Percentiles rank a stretch among this genome's conserved stretches.
Evolutionary conservation across 2,888 invertebrate species (phyloP).

Genomic region (Laspeyria flexula): DNA sequence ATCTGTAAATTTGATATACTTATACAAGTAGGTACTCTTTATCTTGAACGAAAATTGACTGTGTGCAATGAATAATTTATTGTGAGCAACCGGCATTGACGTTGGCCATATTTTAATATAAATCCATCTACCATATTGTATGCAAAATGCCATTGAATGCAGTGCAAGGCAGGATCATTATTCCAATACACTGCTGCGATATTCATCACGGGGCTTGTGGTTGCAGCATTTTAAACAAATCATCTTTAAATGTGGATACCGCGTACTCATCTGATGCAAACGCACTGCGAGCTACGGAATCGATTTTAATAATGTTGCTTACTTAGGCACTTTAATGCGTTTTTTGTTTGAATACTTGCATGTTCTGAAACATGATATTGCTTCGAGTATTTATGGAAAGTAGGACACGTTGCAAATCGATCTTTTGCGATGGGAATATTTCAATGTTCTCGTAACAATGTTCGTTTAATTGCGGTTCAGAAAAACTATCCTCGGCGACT

Average conservation of each 20-base stretch:
- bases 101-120: conserved; percentile 85
- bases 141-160: conserved; percentile 86
- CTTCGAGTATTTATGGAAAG: conserved; percentile 50
- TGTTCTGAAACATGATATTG: conserved; percentile 42
- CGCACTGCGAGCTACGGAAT: conserved; percentile 43
- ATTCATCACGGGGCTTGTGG: conserved; percentile 79
- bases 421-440: conserved; percentile 24
- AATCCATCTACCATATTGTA: conserved; percentile 86
- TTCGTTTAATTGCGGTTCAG: not conserved
- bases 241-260: conserved; percentile 76
- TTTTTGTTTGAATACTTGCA: conserved; percentile 51
- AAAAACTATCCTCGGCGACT: not conserved
- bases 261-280: conserved; percentile 48
- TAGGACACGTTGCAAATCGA: conserved; percentile 34
- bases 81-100: conserved; percentile 81
- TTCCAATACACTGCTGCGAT: conserved; percentile 82
- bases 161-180: conserved; percentile 84
- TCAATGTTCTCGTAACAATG: not conserved
- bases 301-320: conserved; percentile 43
- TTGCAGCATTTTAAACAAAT: conserved; percentile 84
- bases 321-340: conserved; percentile 45
- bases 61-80: conserved; percentile 84
- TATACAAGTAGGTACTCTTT: conserved; percentile 62
- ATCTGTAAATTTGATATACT: conserved; percentile 78
- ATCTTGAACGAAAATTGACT: conserved; percentile 81